Conservation (phyloP, 2,888 invertebrate genomes). For the Timema podura region DNA sequence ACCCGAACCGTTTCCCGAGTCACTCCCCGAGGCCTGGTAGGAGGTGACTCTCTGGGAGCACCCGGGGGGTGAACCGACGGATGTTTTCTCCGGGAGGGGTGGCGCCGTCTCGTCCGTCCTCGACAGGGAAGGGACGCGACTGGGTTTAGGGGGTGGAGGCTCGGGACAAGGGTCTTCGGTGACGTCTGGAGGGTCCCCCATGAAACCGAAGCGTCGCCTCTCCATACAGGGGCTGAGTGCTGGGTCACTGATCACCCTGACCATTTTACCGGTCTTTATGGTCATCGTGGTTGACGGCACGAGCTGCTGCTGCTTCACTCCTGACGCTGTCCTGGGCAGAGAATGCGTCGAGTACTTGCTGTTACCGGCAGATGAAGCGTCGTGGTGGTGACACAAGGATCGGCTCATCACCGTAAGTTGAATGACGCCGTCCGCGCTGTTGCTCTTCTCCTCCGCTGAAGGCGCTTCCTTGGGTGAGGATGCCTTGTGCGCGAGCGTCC, state of each 20-base stretch:
- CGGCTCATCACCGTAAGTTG: slow-evolving; percentile 43
- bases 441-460: slow-evolving; percentile 55
- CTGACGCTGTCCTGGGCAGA: slow-evolving; percentile 44
- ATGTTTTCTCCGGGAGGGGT: slow-evolving; percentile 32
- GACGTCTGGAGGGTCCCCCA: slow-evolving; percentile 22
- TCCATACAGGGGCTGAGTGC: slow-evolving; percentile 56
- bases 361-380: slow-evolving; percentile 19
- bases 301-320: slow-evolving; percentile 14
- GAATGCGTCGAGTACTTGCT: slow-evolving; percentile 57
- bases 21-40: slow-evolving; percentile 68
- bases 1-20: slow-evolving; percentile 85
- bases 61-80: slow-evolving; percentile 39
- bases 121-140: slow-evolving; percentile 43
- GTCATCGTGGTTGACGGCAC: slow-evolving; percentile 37
- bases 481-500: slow-evolving; percentile 40
- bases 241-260: slow-evolving; percentile 59
- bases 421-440: slow-evolving; percentile 67
- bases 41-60: slow-evolving; percentile 52
- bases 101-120: slow-evolving; percentile 51
- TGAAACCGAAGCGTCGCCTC: slow-evolving; percentile 38
- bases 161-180: slow-evolving; percentile 20
- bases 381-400: slow-evolving; percentile 20
- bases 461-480: not conserved
- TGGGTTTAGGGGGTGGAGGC: slow-evolving; percentile 43
- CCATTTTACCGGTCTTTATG: slow-evolving; percentile 42